Conservation (phyloP, 2,888 invertebrate species). For the Andrena bucephala region DNA sequence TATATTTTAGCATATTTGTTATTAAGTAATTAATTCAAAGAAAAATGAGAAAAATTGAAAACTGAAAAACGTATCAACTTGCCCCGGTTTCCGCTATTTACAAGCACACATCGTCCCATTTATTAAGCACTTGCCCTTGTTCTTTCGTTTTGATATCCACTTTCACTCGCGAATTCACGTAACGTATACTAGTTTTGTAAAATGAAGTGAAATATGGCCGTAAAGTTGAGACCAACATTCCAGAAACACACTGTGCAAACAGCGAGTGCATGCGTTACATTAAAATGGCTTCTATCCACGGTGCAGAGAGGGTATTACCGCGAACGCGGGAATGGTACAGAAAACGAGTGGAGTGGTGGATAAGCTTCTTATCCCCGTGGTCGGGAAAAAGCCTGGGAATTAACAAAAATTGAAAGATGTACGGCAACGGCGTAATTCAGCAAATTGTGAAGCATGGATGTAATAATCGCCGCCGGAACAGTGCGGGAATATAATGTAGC, state of each 20-base stretch:
- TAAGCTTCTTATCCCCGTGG: conserved; percentile 13
- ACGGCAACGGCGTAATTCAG: background rate
- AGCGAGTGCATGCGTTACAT: conserved; percentile 14
- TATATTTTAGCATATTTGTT: no score
- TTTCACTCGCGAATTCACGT: background rate
- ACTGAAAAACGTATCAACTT: no score
- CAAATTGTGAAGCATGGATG: conserved; percentile 1
- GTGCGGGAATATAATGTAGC: background rate
- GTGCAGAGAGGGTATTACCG: background rate
- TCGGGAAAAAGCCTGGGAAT: background rate
- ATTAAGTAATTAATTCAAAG: no score
- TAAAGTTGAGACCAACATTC: background rate
- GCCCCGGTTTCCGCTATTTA: no score
- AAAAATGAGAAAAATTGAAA: no score
- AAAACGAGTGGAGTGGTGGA: conserved; percentile 1
- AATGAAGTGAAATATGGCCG: background rate
- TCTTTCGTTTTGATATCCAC: background rate
- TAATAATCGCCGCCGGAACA: background rate
- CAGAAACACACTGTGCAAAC: background rate
- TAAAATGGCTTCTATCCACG: conserved; percentile 9
- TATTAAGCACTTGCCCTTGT: no score
- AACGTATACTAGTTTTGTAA: background rate
- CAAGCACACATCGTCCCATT: no score
- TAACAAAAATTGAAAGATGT: conserved; percentile 7
- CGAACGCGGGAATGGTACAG: background rate